phyloP scores from a whole-genome alignment of 2,797 vertebrate species.

The Microtus californicus region DNA sequence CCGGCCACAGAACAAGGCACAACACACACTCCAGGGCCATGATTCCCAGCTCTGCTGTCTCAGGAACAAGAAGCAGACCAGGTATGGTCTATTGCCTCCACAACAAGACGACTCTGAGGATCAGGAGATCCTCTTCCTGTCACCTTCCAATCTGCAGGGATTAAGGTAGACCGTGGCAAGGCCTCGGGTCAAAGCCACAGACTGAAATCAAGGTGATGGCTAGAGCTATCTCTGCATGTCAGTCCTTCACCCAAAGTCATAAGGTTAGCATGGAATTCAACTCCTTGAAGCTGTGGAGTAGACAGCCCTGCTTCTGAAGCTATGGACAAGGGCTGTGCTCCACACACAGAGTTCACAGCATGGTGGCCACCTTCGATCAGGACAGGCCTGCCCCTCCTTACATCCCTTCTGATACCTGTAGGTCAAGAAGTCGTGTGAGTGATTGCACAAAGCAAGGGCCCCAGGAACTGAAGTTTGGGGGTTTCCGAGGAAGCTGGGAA shows the following conservation, averaged over 20 bases:
- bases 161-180: not conserved
- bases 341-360: not conserved
- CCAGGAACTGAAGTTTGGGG: no score
- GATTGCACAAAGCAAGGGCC: not conserved
- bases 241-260: no score
- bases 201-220: not conserved
- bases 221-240: not conserved
- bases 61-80: not conserved
- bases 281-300: not conserved
- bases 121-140: rapidly evolving
- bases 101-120: no score
- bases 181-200: not conserved
- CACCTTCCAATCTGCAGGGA: no score
- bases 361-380: not conserved
- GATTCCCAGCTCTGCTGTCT: not conserved
- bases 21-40: no score
- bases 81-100: not conserved
- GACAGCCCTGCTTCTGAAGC: not conserved
- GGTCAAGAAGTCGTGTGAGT: not conserved
- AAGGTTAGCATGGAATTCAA: not conserved
- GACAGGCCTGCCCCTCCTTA: not conserved
- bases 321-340: rapidly evolving
- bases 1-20: no score
- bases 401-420: not conserved
- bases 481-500: not conserved